phyloP scores from a whole-genome alignment of 2,888 invertebrate species.

The Pyralis farinalis region DNA sequence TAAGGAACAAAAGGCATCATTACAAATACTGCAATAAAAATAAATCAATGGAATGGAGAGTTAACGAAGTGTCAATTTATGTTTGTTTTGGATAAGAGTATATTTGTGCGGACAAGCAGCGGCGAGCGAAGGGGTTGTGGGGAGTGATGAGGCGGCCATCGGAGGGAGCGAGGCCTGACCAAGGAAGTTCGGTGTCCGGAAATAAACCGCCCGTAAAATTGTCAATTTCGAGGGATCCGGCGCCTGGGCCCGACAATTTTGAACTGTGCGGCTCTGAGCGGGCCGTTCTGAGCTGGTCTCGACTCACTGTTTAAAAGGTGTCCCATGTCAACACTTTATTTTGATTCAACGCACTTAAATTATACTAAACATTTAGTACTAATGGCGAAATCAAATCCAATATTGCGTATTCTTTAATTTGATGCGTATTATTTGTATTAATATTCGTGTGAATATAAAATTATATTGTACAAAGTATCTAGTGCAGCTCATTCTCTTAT shows the following conservation, averaged over 20 bases:
- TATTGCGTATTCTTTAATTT: too few species aligned
- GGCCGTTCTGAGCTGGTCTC: constrained; percentile 24
- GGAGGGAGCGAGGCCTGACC: constrained; percentile 52
- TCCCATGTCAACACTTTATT: constrained; percentile 31
- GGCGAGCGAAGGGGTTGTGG: constrained; percentile 51
- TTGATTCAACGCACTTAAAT: constrained; percentile 13
- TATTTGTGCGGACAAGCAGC: constrained; percentile 39
- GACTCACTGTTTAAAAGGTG: constrained; percentile 35
- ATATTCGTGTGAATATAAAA: not conserved
- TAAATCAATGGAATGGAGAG: constrained; percentile 13
- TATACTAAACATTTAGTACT: not conserved
- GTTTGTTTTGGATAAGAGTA: constrained; percentile 32
- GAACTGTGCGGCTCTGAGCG: constrained; percentile 42
- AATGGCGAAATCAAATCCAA: not conserved
- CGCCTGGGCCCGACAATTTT: constrained; percentile 64
- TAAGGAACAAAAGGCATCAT: constrained; percentile 22
- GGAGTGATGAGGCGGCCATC: constrained; percentile 28
- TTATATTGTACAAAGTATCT: constrained; percentile 11
- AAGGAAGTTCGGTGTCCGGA: constrained; percentile 80
- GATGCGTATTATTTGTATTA: too few species aligned
- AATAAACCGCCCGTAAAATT: constrained; percentile 87
- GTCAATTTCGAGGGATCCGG: constrained; percentile 81
- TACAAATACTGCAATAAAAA: constrained; percentile 10
- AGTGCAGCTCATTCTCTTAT: constrained; percentile 32
- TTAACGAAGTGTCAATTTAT: constrained; percentile 22